These are phyloP conservation scores for Bucco capensis DNA, from an alignment of 2,113 vertebrate genomes.

Conservation along the genomic window DNA sequence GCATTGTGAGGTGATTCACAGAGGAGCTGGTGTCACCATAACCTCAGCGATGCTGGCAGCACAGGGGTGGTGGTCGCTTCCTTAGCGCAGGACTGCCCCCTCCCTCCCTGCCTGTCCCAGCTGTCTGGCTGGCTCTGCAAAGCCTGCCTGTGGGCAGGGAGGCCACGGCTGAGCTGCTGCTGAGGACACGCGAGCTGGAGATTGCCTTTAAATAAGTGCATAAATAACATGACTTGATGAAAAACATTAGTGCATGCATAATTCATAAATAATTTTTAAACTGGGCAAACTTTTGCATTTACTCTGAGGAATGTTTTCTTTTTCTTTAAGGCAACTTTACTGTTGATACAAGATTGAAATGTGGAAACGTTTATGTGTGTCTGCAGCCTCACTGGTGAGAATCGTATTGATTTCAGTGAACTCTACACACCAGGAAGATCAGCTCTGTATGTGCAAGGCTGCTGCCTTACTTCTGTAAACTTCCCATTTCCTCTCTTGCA, in stretches of 20 bases:
- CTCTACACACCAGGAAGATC: neutral
- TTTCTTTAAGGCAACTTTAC: neutral
- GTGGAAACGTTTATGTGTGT: neutral
- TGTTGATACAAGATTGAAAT: neutral
- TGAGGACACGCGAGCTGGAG: neutral
- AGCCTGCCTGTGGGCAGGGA: neutral
- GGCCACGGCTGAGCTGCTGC: neutral
- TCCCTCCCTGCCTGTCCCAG: neutral
- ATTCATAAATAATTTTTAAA: neutral
- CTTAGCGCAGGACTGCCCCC: neutral
- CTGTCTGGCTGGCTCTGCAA: neutral
- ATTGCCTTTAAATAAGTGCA: neutral
- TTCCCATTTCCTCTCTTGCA: constrained; percentile 17
- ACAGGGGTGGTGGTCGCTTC: neutral
- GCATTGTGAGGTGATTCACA: neutral
- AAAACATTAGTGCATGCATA: neutral
- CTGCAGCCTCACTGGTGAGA: neutral
- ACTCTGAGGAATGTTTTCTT: neutral
- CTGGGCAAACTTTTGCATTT: neutral
- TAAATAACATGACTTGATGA: neutral
- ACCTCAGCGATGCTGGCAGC: neutral
- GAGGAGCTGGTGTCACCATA: neutral
- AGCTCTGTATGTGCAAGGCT: neutral
- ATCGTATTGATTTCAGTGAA: neutral
- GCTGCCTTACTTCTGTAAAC: neutral